Percentiles rank a stretch among this genome's conserved stretches.
Conservation (phyloP, 2,797 vertebrate species). For the Glossophaga mutica region DNA sequence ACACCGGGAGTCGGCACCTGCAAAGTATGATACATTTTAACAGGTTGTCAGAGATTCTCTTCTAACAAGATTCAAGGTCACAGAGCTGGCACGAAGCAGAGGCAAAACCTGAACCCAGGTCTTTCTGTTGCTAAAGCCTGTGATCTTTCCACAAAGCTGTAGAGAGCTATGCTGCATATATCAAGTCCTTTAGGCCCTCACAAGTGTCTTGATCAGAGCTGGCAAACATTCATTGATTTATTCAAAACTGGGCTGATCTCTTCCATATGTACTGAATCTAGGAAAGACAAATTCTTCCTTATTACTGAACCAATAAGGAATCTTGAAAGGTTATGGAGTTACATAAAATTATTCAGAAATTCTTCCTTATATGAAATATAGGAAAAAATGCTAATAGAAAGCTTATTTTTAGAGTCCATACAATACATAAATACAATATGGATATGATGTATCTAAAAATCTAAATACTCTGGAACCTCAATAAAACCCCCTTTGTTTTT, state of each 20-base stretch:
- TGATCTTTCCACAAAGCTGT: background rate
- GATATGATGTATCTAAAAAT: constrained; percentile 38
- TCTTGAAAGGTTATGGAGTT: constrained; percentile 49
- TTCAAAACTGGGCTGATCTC: constrained; percentile 61
- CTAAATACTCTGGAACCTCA: constrained; percentile 23
- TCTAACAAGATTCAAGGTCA: background rate
- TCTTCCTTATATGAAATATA: constrained; percentile 36
- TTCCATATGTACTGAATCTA: constrained; percentile 61
- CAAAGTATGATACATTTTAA: constrained; percentile 19
- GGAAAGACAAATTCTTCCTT: constrained; percentile 60
- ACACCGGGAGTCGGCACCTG: background rate
- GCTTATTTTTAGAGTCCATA: constrained; percentile 29
- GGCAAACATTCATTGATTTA: constrained; percentile 43
- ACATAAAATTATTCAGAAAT: constrained; percentile 43
- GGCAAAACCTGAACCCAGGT: constrained; percentile 28
- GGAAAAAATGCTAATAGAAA: constrained; percentile 27
- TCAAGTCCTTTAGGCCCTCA: background rate
- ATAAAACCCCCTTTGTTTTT: background rate
- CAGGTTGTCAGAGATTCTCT: background rate
- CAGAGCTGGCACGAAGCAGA: background rate
- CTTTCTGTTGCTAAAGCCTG: background rate
- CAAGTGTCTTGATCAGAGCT: constrained; percentile 29
- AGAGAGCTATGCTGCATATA: background rate
- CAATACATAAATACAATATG: constrained; percentile 16
- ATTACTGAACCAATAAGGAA: constrained; percentile 58